Conservation (phyloP, 2,113 vertebrate species). For the Bufo gargarizans region DNA sequence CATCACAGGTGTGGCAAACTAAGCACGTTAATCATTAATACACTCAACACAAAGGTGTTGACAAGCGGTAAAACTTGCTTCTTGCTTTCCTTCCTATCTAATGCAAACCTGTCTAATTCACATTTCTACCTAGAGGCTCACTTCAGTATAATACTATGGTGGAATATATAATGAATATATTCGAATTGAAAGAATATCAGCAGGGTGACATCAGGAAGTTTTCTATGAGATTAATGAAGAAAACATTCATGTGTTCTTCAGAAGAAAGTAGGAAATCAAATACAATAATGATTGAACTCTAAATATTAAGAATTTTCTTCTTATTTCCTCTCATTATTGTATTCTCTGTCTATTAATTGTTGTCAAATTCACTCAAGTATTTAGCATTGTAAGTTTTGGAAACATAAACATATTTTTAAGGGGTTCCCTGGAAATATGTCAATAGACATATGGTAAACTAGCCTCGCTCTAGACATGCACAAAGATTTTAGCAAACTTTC, state of each 20-base stretch:
- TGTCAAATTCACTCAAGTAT: neutral
- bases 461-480: neutral
- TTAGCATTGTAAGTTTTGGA: neutral
- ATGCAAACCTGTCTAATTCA: constrained; percentile 18
- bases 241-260: neutral
- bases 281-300: neutral
- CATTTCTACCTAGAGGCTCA: neutral
- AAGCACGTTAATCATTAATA: constrained; percentile 32
- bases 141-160: neutral
- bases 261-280: neutral
- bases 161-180: neutral
- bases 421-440: neutral
- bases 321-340: neutral
- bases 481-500: too few species aligned
- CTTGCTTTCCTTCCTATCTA: constrained; percentile 26
- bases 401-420: neutral
- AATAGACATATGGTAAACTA: neutral
- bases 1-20: constrained; percentile 25
- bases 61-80: neutral
- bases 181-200: neutral
- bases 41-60: constrained; percentile 32
- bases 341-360: neutral
- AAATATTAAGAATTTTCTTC: neutral
- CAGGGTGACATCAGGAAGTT: neutral
- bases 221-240: neutral